These are phyloP conservation scores for Conops quadrifasciatus DNA, from an alignment of 2,888 invertebrate species.

Conservation along the genomic window DNA sequence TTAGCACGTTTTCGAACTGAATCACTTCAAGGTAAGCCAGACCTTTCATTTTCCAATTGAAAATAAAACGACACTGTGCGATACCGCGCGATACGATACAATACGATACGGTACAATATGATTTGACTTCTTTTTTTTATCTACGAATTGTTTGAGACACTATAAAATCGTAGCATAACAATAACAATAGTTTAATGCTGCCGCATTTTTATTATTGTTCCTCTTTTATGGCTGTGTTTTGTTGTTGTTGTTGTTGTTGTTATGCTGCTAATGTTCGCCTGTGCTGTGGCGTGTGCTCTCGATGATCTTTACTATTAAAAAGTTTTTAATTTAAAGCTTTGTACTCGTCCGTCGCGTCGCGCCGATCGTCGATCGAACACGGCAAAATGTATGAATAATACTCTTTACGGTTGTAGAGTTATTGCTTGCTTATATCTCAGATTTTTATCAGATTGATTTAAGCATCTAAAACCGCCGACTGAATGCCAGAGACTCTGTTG, in stretches of 20 bases:
- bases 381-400: not conserved
- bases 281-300: slow-evolving; percentile 27
- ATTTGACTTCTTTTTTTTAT: not conserved
- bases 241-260: slow-evolving; percentile 10
- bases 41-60: slow-evolving; percentile 48
- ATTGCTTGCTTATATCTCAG: not conserved
- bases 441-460: not conserved
- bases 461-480: no score
- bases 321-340: slow-evolving; percentile 8
- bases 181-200: not conserved
- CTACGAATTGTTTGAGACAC: not conserved
- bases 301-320: slow-evolving; percentile 5
- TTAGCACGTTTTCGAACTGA: slow-evolving; percentile 22
- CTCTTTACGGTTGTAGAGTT: not conserved
- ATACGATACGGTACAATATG: not conserved
- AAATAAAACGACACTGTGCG: slow-evolving; percentile 11
- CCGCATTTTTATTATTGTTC: no score
- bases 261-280: not conserved
- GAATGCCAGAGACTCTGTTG: no score
- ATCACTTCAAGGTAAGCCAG: slow-evolving; percentile 48
- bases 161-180: slow-evolving; percentile 1
- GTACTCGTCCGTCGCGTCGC: slow-evolving; percentile 4
- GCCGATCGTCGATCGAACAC: slow-evolving; percentile 2
- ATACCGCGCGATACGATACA: not conserved
- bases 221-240: no score